Evolutionary conservation across 2,888 invertebrate genomes (phyloP), one percentile per base, ranked within the genome.

Genomic region (Nycteola revayana): DNA sequence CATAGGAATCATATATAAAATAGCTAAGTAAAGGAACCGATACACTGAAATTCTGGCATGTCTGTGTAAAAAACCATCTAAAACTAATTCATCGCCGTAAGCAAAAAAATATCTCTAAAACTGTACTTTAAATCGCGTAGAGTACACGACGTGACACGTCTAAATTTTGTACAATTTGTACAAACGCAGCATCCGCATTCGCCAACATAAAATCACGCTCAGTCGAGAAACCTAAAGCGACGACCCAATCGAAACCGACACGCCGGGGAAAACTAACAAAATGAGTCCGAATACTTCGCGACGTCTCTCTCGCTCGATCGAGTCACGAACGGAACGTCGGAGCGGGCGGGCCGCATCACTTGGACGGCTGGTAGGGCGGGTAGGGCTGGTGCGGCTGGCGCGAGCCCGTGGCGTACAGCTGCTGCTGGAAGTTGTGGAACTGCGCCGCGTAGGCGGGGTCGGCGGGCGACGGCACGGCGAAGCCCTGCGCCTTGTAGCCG

Each of bases 391-490:
- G 89, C 47, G 88, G 88, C 57, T 77, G 81, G 25, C 89, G 70
- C 45, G 74, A 79, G 23, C 89, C 88, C 28, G 97, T 97, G 44
- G 97, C 97, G 82, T 97, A 97, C 56, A 97, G 86, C 81, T 97
- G 97, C 78, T 97, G 97, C 75, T 97, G 97, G 90, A 97, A 97
- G 86, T 97, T 96, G 84, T 97, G 97, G 89, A 95, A 97, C 90
- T 97, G 97, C 80, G 96, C 96, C 67, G 96, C 97, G 88, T 97
- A 97, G 75, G 95, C 96, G 7, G 97, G 95, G 84, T 97, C 97
- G 27, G 94, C 93, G 39, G 96, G 95, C 14, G 94, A 94, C 5
- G 95, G 95, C 14, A 95, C 95, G 36, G 95, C 94, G 74, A 95
- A 96, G 41, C 93, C 92, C 54, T 95, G 94, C 52, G 92, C 93